Conservation (phyloP, 2,113 vertebrate species). For the Tyto alba region DNA sequence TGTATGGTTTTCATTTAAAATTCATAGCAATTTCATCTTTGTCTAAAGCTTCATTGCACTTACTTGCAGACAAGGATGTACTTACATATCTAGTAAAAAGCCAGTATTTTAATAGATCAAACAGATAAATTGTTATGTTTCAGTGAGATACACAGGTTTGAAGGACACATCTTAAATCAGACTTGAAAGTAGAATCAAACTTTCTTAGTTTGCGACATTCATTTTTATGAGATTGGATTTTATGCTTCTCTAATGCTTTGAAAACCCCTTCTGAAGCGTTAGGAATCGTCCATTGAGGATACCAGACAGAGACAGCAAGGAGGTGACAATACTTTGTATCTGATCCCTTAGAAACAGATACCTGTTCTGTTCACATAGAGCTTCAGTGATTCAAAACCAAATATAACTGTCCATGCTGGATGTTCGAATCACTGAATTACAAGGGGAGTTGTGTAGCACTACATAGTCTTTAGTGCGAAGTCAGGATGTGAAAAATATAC, state of each 20-base stretch:
- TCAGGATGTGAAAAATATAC: neutral
- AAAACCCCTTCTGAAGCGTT: neutral
- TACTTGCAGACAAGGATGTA: neutral
- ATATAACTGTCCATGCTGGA: neutral
- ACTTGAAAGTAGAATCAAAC: neutral
- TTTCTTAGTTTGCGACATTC: neutral
- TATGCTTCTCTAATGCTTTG: neutral
- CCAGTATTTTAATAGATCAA: neutral
- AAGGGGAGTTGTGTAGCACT: neutral
- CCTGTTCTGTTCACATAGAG: neutral
- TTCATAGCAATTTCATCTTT: neutral
- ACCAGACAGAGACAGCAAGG: neutral
- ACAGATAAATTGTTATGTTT: neutral
- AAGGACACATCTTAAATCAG: neutral
- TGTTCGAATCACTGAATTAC: neutral
- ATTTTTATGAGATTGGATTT: neutral
- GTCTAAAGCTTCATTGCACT: neutral
- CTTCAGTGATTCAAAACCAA: neutral
- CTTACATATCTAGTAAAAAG: neutral
- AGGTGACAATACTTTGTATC: neutral
- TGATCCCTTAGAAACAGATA: neutral
- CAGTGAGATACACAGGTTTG: neutral
- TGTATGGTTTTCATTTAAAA: neutral
- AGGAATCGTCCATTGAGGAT: neutral
- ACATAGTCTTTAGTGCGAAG: neutral